Evolutionary conservation across 2,888 invertebrate species (phyloP).

Genomic region (Euplagia quadripunctaria): DNA sequence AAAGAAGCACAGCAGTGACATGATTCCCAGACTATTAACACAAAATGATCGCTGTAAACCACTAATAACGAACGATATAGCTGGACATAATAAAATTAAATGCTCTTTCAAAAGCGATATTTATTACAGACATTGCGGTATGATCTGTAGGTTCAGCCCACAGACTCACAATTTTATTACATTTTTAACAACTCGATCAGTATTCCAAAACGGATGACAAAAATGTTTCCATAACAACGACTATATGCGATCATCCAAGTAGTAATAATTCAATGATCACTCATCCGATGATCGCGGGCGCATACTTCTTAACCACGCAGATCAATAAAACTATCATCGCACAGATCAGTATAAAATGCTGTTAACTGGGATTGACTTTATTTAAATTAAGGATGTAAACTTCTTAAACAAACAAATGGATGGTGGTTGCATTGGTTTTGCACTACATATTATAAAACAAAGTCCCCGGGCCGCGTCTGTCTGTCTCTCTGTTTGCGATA

Average conservation of each 20-base stretch:
- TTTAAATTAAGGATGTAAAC: not conserved
- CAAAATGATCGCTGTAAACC: not conserved
- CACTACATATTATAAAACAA: too few relatives aligned
- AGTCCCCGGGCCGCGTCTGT: too few relatives aligned
- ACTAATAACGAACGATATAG: not conserved
- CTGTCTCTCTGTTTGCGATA: too few relatives aligned
- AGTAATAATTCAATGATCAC: not conserved
- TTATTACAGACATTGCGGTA: constrained; percentile 7
- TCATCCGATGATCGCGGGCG: constrained; percentile 4
- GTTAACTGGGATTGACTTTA: not conserved
- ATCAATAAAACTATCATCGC: not conserved
- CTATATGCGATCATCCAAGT: not conserved
- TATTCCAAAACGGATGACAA: not conserved
- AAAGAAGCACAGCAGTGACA: not conserved
- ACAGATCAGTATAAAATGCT: not conserved
- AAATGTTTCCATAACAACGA: not conserved
- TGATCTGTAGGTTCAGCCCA: constrained; percentile 3
- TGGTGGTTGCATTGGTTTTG: not conserved
- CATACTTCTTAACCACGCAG: constrained; percentile 10
- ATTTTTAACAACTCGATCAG: not conserved
- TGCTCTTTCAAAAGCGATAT: constrained; percentile 3
- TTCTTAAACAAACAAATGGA: not conserved
- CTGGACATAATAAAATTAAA: not conserved
- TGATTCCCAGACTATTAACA: not conserved
- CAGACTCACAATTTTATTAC: not conserved